phyloP scores from a whole-genome alignment of 1,140 invertebrate species.

The Sminthurides bifidus region DNA sequence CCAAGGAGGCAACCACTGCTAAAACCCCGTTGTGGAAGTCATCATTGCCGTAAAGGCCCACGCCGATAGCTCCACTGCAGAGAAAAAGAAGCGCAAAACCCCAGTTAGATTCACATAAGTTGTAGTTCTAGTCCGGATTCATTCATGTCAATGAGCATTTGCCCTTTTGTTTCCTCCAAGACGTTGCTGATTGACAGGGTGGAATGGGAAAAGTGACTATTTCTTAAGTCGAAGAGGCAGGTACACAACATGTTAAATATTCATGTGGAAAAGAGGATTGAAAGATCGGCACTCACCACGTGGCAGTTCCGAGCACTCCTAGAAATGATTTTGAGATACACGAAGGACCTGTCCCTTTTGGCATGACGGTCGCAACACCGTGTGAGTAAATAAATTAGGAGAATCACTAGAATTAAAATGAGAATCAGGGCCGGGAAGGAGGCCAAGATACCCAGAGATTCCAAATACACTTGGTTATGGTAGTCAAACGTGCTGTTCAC shows the following conservation, averaged over 20 bases:
- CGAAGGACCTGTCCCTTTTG: slow-evolving; percentile 67
- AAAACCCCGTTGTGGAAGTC: slow-evolving; percentile 79
- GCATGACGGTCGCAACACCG: slow-evolving; percentile 85
- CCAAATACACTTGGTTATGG: slow-evolving; percentile 72
- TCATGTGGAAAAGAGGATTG: background rate
- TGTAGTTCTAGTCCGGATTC: too few species aligned
- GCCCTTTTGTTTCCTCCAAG: too few species aligned
- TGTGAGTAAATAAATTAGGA: slow-evolving; percentile 80
- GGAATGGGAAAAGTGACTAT: too few species aligned
- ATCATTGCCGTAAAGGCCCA: slow-evolving; percentile 85
- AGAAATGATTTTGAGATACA: slow-evolving; percentile 69
- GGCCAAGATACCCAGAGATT: slow-evolving; percentile 81
- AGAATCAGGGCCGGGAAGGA: slow-evolving; percentile 80
- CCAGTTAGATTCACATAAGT: too few species aligned
- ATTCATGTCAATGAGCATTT: too few species aligned
- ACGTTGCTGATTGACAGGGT: too few species aligned
- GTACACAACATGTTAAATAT: too few species aligned
- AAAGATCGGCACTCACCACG: slow-evolving; percentile 44
- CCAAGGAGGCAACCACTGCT: slow-evolving; percentile 61
- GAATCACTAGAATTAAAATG: slow-evolving; percentile 71
- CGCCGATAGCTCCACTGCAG: slow-evolving; percentile 42
- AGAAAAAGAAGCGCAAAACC: background rate
- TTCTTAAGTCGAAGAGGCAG: too few species aligned
- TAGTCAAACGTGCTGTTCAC: slow-evolving; percentile 86
- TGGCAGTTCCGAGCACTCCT: slow-evolving; percentile 68